Evolutionary conservation across 2,113 vertebrate species (phyloP), one percentile per base, ranked within the genome.

Genomic region (Erinaceus europaeus): DNA sequence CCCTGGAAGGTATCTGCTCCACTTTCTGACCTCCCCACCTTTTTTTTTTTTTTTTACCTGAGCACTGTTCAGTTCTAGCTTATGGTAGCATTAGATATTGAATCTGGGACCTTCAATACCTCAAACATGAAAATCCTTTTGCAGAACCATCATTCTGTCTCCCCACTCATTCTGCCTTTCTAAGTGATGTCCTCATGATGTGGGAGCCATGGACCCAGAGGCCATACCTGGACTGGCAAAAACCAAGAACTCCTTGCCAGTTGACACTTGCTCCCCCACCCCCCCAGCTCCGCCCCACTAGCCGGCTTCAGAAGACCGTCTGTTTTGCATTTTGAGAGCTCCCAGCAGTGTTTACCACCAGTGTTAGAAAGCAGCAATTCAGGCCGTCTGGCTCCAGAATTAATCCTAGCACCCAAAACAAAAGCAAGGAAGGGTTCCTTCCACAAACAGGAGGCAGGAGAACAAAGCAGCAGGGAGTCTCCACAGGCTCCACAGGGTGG

Each of bases 301-400:
- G 80, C 62, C 76, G 64, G 74, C 89, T 89, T 61, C 40, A 9
- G 25, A 36, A 42, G 78, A 34, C 6, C 61, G 11, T 67, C 34
- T 82, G 73, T 40, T 85, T 59, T n/a, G 52, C 13, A 17, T 69
- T 78, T n/a, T 61, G 65, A 75, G 92, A 72, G 38, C 75, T 57
- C 52, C 87, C 11, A 14, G 80, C 3, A 6, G 64, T 29, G 9
- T 25, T 68, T 34, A 55, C 77, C n/a, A n/a, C 57, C 78, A n/a
- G 64, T 6, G 9, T 68, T 65, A 79, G 11, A 50, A 65, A 78
- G 73, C 55, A 68, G 84, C 61, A n/a, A 84, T 76, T 67, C 85
- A 93, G 91, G 84, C 80, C 61, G n/a, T 48, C 62, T 91, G 90
- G 72, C 89, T 93, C 89, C 90, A 61, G 27, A 79, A 50, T 50